Conservation (phyloP, 2,797 vertebrate genomes). For the Triplophysa bombifrons region DNA sequence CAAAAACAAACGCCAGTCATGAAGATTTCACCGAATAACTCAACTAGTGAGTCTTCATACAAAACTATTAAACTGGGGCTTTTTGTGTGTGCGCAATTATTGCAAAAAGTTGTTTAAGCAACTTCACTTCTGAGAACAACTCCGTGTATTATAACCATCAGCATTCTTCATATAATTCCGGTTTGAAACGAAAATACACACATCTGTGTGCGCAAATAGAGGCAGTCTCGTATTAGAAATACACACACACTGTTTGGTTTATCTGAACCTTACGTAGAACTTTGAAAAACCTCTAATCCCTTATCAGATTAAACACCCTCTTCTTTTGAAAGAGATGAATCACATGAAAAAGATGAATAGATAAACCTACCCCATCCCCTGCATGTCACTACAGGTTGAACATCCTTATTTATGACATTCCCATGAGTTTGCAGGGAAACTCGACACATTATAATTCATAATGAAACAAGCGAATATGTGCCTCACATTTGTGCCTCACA, state of each 20-base stretch:
- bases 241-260: conserved; percentile 37
- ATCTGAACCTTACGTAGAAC: background rate
- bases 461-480: conserved; percentile 8
- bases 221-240: conserved; percentile 13
- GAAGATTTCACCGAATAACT: background rate
- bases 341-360: background rate
- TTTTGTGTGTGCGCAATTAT: background rate
- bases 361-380: background rate
- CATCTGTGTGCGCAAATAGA: background rate
- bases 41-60: background rate
- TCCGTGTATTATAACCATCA: too few relatives aligned
- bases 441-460: background rate
- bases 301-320: conserved; percentile 65
- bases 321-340: conserved; percentile 40
- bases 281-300: background rate
- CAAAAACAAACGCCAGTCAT: background rate
- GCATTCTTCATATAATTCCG: too few relatives aligned
- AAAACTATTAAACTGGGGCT: background rate
- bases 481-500: background rate
- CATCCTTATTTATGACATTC: background rate
- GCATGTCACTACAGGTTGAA: background rate
- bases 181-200: background rate
- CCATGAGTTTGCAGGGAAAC: conserved; percentile 14
- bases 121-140: background rate
- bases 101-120: background rate